phyloP scores from a whole-genome alignment of 2,113 vertebrate species.

The human (Homo sapiens) region DNA sequence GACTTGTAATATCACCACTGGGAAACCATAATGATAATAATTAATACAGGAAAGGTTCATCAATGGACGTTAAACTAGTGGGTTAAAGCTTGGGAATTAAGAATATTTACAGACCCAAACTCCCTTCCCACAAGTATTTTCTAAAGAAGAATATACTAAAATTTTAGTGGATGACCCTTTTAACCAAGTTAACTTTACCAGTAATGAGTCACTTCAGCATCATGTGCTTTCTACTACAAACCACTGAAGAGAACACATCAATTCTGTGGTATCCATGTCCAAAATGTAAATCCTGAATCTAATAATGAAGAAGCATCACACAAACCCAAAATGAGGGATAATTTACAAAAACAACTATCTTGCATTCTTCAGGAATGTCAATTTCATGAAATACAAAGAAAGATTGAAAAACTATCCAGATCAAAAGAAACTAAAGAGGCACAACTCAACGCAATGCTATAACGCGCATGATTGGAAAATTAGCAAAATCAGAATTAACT shows the following conservation, averaged over 20 bases:
- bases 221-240: not conserved
- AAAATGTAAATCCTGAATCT: not conserved
- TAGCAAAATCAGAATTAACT: not conserved
- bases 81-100: not conserved
- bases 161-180: not conserved
- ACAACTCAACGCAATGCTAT: accelerated
- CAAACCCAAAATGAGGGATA: not conserved
- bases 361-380: not conserved
- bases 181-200: not conserved
- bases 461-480: accelerated
- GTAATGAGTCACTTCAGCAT: not conserved
- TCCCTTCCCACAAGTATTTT: no score
- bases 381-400: not conserved
- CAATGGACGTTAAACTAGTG: no score
- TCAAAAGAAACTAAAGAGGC: not conserved
- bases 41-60: not conserved
- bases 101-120: not conserved
- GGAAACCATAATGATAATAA: not conserved
- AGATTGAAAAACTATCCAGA: not conserved
- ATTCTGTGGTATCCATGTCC: no score
- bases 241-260: not conserved
- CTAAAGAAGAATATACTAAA: not conserved
- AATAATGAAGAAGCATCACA: not conserved
- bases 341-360: not conserved
- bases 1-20: not conserved